Conservation (phyloP, 1,140 invertebrate genomes). For the Pissodes strobi region DNA sequence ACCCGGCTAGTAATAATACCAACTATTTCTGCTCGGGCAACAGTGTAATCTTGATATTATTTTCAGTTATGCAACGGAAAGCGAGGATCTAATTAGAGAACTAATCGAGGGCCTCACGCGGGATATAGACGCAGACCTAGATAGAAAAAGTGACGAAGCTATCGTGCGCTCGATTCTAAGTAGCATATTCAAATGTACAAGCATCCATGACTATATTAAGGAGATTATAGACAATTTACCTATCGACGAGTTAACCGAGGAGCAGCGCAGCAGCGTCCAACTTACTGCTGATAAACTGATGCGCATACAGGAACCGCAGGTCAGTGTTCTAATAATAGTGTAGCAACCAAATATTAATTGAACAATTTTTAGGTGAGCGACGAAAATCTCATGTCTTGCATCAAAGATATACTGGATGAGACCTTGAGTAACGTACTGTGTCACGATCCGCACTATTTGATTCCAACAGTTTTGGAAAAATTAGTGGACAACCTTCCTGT, state of each 20-base stretch:
- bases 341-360: neutral
- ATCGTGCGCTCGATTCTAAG: constrained; percentile 35
- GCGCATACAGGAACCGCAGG: constrained; percentile 25
- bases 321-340: neutral
- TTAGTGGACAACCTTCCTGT: constrained; percentile 31
- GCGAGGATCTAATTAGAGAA: constrained; percentile 39
- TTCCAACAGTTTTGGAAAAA: constrained; percentile 35
- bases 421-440: constrained; percentile 35
- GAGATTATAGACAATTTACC: constrained; percentile 40
- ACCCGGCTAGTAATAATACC: constrained; percentile 31
- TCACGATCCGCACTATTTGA: constrained; percentile 35
- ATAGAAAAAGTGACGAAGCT: constrained; percentile 24
- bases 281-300: constrained; percentile 29
- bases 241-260: constrained; percentile 35
- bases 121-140: constrained; percentile 34
- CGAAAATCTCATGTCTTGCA: constrained; percentile 26
- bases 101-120: constrained; percentile 39
- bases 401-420: constrained; percentile 40
- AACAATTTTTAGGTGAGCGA: constrained; percentile 27
- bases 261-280: constrained; percentile 38
- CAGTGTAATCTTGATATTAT: neutral
- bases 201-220: constrained; percentile 37
- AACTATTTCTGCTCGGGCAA: neutral
- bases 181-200: constrained; percentile 31
- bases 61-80: constrained; percentile 38